phyloP scores from a whole-genome alignment of 1,140 invertebrate genomes.

The Drosophila prosaltans region DNA sequence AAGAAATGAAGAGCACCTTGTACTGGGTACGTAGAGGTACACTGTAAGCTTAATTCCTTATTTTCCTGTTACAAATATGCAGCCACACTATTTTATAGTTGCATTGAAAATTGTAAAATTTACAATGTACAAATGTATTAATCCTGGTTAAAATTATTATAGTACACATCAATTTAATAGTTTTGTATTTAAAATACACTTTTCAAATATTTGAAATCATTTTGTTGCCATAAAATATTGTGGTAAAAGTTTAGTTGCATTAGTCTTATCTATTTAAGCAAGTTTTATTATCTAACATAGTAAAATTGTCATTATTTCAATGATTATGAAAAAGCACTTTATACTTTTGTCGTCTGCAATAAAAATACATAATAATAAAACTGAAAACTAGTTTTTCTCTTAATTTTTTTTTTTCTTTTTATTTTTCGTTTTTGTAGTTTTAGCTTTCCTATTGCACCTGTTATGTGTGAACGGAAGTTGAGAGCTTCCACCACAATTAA shows the following conservation, averaged over 20 bases:
- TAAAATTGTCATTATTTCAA: conserved; percentile 10
- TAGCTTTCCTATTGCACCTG: conserved; percentile 20
- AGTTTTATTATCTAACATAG: conserved; percentile 2
- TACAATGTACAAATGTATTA: no score
- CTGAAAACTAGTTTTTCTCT: conserved; percentile 1
- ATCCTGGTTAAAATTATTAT: no score
- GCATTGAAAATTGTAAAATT: no score
- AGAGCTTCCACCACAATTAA: conserved; percentile 20
- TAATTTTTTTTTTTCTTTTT: neutral
- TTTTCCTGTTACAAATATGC: no score
- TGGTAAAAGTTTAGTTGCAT: neutral
- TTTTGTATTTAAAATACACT: neutral
- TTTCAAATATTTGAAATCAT: neutral
- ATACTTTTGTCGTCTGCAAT: neutral
- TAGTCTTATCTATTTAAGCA: conserved; percentile 5
- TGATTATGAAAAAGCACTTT: conserved; percentile 8
- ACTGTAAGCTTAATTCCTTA: no score
- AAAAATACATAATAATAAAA: conserved; percentile 12
- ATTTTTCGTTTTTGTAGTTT: neutral
- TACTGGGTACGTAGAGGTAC: no score
- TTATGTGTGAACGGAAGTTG: conserved; percentile 22
- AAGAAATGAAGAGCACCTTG: no score
- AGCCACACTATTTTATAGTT: no score
- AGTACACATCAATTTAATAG: no score
- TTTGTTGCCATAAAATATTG: neutral